Evolutionary conservation across 2,888 invertebrate species (phyloP).

Genomic region (Rhagonycha fulva): DNA sequence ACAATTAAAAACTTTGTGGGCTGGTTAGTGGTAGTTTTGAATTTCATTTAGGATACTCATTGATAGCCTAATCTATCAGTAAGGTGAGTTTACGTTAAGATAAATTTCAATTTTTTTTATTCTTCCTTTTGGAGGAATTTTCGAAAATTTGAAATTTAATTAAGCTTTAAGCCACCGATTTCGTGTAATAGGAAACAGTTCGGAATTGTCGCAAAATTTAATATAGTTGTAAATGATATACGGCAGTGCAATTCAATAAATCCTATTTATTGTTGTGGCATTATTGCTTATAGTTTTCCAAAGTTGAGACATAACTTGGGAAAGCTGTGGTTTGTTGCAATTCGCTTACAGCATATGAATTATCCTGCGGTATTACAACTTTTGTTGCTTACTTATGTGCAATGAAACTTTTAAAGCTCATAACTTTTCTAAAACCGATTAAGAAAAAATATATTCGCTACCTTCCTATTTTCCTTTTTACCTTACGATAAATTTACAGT

Average conservation of each 20-base stretch:
- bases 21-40: background rate
- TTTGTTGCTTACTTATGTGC: slow-evolving; percentile 4
- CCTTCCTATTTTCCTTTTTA: background rate
- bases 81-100: background rate
- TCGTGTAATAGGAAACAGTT: slow-evolving; percentile 6
- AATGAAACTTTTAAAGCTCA: slow-evolving; percentile 19
- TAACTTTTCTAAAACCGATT: slow-evolving; percentile 6
- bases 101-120: background rate
- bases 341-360: slow-evolving; percentile 16
- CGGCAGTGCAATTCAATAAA: slow-evolving; percentile 18
- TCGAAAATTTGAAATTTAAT: background rate
- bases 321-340: slow-evolving; percentile 9
- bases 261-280: slow-evolving; percentile 22
- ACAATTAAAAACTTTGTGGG: background rate
- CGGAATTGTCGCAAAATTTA: slow-evolving; percentile 18
- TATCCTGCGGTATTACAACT: slow-evolving; percentile 4
- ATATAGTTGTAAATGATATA: slow-evolving; percentile 13
- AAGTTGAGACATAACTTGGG: slow-evolving; percentile 17
- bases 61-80: background rate
- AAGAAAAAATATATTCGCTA: background rate
- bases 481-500: background rate
- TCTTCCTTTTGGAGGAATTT: background rate
- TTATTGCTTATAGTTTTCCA: slow-evolving; percentile 27
- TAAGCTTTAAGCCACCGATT: background rate
- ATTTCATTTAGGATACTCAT: background rate